These are phyloP conservation scores for Melanotaenia nigrans DNA, from an alignment of 2,797 vertebrate species.

Conservation along the genomic window DNA sequence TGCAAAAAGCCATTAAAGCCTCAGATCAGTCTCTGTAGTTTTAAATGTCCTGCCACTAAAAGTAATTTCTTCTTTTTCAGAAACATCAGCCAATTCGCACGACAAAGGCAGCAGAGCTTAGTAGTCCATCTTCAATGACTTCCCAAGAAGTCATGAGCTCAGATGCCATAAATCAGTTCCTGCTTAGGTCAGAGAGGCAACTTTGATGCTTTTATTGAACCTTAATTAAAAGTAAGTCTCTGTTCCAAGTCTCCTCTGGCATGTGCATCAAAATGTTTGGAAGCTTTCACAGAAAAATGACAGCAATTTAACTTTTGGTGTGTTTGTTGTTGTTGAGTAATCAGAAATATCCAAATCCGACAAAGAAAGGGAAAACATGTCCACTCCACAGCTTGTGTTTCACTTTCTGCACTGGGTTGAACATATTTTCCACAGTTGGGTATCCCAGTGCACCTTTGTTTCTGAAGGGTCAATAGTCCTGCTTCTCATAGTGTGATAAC, in stretches of 20 bases:
- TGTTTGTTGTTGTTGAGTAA: neutral
- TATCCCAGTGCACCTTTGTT: conserved; percentile 18
- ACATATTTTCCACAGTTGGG: conserved; percentile 20
- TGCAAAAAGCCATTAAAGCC: conserved; percentile 2
- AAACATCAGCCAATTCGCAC: neutral
- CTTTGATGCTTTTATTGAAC: neutral
- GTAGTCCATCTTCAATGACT: conserved; percentile 3
- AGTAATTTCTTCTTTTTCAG: neutral
- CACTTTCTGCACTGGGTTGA: neutral
- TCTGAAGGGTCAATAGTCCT: conserved; percentile 27
- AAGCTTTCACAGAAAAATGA: neutral
- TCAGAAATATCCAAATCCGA: too few relatives aligned
- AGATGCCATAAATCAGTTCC: conserved; percentile 5
- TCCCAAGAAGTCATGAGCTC: neutral
- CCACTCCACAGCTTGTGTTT: neutral
- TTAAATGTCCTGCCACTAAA: neutral
- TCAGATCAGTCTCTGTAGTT: neutral
- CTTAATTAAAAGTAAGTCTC: conserved; percentile 12
- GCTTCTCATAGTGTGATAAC: conserved; percentile 30
- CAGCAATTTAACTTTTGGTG: neutral
- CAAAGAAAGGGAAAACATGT: neutral
- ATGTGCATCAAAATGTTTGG: neutral
- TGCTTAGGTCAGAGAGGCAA: conserved; percentile 9
- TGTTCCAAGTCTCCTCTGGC: neutral
- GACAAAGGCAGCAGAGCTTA: neutral